Base-by-base conservation (phyloP, 2,888 invertebrate genomes). In the Sylvicola fuscatus region DNA sequence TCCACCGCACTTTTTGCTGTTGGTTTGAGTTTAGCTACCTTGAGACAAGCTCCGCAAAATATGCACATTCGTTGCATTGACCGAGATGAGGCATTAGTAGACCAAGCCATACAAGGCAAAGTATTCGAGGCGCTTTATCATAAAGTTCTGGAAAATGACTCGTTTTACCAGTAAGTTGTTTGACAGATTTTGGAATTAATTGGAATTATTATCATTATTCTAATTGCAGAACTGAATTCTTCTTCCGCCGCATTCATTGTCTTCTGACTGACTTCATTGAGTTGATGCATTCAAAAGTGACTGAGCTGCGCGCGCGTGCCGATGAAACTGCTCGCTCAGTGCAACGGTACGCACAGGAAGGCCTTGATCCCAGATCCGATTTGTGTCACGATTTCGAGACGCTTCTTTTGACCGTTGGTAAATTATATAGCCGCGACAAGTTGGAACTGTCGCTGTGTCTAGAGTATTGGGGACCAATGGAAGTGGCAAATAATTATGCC, bases 251-350 rank as follows among this genome's bases (percentile, higher is more conserved):
- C 32, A 61, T 92, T 32, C 93, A 95, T 58, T 67, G 72, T 12
- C 62, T 93, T 7, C 65, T 93, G 36, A 84, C 87, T 0, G 92
- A 93, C 59, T 92, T 95, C 48, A 84, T 95, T 33, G 77, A 83
- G 41, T 69, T 82, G 37, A 84, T 92, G 84, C 92, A 90, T 36
- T 68, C 87, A 33, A 92, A 90, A 43, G 72, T 83, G 0, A 81
- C 81, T 46, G 83, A 84, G 51, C 57, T 86, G 40, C 64, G 81
- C 34, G 76, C 75, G 46, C 66, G 81, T 45, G 90, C 89, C 0
- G 92, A 93, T 56, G 93, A 95, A 56, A 77, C 79, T 2, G 80
- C 84, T 11, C 70, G 83, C 39, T 76, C 81, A 2, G 71, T 78
- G 30, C 70, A 76, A 42, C 72, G 74, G 46, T 80, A 77, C 58